Evolutionary conservation across 2,888 invertebrate genomes (phyloP).

Genomic region (Drosophila barbarae): DNA sequence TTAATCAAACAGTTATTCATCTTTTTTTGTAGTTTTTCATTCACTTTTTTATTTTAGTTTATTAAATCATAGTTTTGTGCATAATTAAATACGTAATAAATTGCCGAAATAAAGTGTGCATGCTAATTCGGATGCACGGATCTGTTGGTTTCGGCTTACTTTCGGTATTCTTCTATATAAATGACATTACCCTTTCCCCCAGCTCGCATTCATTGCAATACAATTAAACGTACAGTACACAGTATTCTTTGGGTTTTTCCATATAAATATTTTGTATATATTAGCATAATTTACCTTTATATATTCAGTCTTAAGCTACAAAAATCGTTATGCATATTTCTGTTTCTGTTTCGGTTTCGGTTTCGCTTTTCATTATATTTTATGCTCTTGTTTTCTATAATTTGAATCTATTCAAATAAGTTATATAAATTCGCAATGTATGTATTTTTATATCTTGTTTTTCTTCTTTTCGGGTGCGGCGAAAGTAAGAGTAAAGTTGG

Average conservation of each 20-base stretch:
- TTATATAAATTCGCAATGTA: slow-evolving; percentile 67
- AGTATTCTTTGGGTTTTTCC: slow-evolving; percentile 39
- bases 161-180: slow-evolving; percentile 29
- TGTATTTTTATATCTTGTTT: slow-evolving; percentile 35
- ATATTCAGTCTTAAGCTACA: slow-evolving; percentile 76
- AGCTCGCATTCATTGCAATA: slow-evolving; percentile 69
- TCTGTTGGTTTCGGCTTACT: slow-evolving; percentile 23
- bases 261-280: slow-evolving; percentile 51
- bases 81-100: slow-evolving; percentile 67
- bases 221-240: slow-evolving; percentile 65
- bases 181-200: slow-evolving; percentile 68
- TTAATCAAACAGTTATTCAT: slow-evolving; percentile 52
- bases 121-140: slow-evolving; percentile 29
- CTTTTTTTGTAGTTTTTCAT: slow-evolving; percentile 2
- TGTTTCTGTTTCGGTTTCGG: slow-evolving; percentile 45
- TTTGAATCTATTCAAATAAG: slow-evolving; percentile 67
- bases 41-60: not conserved
- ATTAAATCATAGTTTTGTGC: slow-evolving; percentile 49
- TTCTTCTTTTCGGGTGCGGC: slow-evolving; percentile 40
- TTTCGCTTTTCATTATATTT: slow-evolving; percentile 28
- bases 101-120: slow-evolving; percentile 64
- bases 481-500: slow-evolving; percentile 28
- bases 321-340: slow-evolving; percentile 72
- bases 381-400: slow-evolving; percentile 38
- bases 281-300: slow-evolving; percentile 68